Evolutionary conservation across 2,888 invertebrate genomes (phyloP).

Genomic region (Melanostoma scalare): DNA sequence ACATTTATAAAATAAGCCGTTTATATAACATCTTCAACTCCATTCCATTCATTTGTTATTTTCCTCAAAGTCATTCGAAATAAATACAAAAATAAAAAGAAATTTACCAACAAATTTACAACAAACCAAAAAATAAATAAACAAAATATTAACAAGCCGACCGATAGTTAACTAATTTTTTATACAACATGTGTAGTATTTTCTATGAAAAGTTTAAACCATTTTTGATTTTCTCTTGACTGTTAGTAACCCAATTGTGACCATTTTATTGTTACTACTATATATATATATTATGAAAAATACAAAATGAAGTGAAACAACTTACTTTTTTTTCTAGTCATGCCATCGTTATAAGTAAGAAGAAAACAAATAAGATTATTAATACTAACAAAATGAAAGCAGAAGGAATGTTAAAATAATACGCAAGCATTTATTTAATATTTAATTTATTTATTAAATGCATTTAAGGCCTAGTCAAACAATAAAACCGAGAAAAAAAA

Average conservation of each 20-base stretch:
- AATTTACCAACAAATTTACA: conserved; percentile 60
- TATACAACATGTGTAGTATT: conserved; percentile 68
- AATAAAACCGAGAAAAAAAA: conserved; percentile 16
- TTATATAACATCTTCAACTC: conserved; percentile 45
- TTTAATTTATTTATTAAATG: conserved; percentile 1
- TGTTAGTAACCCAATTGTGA: conserved; percentile 53
- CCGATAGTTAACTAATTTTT: conserved; percentile 72
- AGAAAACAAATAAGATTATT: conserved; percentile 24
- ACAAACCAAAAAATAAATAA: conserved; percentile 29
- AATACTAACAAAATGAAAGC: conserved; percentile 1
- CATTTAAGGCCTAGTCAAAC: conserved; percentile 57
- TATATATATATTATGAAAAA: conserved; percentile 19
- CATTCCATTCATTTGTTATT: conserved; percentile 54
- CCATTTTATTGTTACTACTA: conserved; percentile 59
- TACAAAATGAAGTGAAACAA: conserved; percentile 2
- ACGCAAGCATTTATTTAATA: conserved; percentile 53
- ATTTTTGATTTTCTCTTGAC: conserved; percentile 42
- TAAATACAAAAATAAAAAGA: conserved; percentile 13
- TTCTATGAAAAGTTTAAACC: conserved; percentile 56
- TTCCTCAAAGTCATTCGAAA: conserved; percentile 33
- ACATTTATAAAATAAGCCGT: no score
- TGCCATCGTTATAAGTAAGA: conserved; percentile 25
- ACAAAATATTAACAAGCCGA: conserved; percentile 45
- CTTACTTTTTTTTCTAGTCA: conserved; percentile 58
- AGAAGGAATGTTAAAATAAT: conserved; percentile 34